Percentiles rank a stretch among this genome's conserved stretches.
Conservation (phyloP, 2,797 vertebrate species). For the Myotis vivesi region DNA sequence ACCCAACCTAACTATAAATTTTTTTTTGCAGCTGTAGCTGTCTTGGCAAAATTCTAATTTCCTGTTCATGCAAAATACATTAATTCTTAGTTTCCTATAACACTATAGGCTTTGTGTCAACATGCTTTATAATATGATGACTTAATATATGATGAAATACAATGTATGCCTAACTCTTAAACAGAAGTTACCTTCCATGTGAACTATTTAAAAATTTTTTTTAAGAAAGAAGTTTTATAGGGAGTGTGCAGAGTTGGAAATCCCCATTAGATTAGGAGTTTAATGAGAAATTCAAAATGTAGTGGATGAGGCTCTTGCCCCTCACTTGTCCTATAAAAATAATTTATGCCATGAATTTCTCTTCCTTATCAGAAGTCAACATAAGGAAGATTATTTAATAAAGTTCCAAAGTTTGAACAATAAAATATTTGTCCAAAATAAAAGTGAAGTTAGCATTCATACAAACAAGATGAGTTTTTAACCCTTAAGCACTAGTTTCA, state of each 20-base stretch:
- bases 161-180: conserved; percentile 19
- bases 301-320: neutral
- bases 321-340: neutral
- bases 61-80: conserved; percentile 4
- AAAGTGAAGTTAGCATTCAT: neutral
- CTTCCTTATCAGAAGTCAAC: conserved; percentile 2
- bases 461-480: neutral
- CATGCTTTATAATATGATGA: conserved; percentile 45
- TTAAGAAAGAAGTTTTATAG: neutral
- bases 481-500: neutral
- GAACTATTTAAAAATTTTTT: neutral
- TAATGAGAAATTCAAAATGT: neutral
- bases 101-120: neutral
- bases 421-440: conserved; percentile 9
- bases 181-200: neutral
- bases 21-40: neutral
- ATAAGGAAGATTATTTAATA: neutral
- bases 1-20: conserved; percentile 4
- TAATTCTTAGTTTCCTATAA: conserved; percentile 47
- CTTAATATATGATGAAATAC: conserved; percentile 50
- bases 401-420: neutral
- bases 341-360: neutral
- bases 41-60: conserved; percentile 28
- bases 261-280: conserved; percentile 16
- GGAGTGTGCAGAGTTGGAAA: conserved; percentile 30